Conservation (phyloP, 2,888 invertebrate species). For the Crossocerus cetratus region DNA sequence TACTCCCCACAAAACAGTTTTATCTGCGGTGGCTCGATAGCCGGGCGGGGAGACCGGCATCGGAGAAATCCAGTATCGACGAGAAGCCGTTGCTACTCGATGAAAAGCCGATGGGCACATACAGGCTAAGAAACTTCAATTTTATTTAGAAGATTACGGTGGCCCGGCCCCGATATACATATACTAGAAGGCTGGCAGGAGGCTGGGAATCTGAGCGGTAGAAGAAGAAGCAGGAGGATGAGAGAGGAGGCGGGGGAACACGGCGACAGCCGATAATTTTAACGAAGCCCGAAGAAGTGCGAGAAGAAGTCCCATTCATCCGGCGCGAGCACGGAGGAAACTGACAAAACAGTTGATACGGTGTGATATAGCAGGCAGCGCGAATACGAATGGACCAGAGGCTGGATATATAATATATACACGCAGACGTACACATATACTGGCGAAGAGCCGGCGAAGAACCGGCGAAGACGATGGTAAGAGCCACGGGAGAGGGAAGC, state of each 20-base stretch:
- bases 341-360: constrained; percentile 76
- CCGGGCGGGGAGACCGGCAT: too few species aligned
- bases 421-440: too few species aligned
- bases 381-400: constrained; percentile 69
- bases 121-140: not conserved
- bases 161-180: not conserved
- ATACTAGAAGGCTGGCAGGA: not conserved
- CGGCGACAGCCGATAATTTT: constrained; percentile 51
- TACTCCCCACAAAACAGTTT: too few species aligned
- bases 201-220: too few species aligned
- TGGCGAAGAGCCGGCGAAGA: constrained; percentile 9
- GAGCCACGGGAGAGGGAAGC: constrained; percentile 46
- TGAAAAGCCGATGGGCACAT: too few species aligned
- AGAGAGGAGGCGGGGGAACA: not conserved
- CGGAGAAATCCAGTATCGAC: too few species aligned
- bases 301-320: constrained; percentile 73
- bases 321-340: constrained; percentile 58
- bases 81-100: too few species aligned
- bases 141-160: not conserved
- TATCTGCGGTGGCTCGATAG: too few species aligned
- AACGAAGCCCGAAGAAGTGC: constrained; percentile 40
- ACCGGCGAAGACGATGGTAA: constrained; percentile 35
- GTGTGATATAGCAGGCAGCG: constrained; percentile 65
- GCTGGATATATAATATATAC: constrained; percentile 46
- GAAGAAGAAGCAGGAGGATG: too few species aligned